A percentile compares a stretch with the other conserved stretches of the same genome.
phyloP scores from a whole-genome alignment of 2,797 vertebrate species.

The Myotis pilosus region DNA sequence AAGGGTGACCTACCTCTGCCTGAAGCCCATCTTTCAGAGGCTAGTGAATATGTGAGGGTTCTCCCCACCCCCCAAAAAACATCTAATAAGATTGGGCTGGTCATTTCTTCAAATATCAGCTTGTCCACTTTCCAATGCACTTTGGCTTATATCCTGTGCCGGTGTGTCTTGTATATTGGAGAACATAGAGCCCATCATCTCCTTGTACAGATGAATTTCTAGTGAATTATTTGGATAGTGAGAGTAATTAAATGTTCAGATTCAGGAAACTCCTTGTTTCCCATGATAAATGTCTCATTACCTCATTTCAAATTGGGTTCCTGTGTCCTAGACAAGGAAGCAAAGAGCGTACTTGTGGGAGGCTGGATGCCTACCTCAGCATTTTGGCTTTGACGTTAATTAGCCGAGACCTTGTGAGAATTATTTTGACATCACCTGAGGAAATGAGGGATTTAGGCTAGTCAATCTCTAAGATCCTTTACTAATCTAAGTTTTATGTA shows the following conservation, averaged over 20 bases:
- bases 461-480: background rate
- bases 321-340: background rate
- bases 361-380: background rate
- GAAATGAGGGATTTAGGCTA: background rate
- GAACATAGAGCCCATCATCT: background rate
- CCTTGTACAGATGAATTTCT: background rate
- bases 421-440: background rate
- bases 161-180: background rate
- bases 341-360: background rate
- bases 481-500: background rate
- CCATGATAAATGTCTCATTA: background rate
- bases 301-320: background rate
- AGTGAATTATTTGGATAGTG: background rate
- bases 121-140: background rate
- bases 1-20: background rate
- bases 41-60: background rate
- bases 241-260: background rate
- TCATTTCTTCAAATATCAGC: background rate
- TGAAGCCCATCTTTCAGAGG: background rate
- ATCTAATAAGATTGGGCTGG: background rate
- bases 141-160: background rate
- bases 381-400: background rate
- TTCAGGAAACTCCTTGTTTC: slow-evolving; percentile 2
- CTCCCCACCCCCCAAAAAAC: background rate
- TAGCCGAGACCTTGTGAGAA: background rate